Base-by-base conservation (phyloP, 2,888 invertebrate species). In the Orthosia cruda region DNA sequence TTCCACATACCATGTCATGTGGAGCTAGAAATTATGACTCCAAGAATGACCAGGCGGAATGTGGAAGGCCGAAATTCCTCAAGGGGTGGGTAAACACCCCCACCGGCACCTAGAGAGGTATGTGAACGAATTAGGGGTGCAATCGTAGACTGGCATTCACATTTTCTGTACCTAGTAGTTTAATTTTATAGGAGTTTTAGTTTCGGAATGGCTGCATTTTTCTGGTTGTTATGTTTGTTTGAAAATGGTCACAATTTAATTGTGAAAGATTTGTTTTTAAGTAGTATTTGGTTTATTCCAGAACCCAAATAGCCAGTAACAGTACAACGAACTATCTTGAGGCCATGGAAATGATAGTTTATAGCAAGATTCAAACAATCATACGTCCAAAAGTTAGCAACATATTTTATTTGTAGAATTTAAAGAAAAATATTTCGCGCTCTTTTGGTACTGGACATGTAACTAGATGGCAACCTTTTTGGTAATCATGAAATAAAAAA, bases 21-120 rank as follows among this genome's bases (percentile, higher is more conserved):
- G 90, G 84, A 87, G 80, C 88, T 83, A 81, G 87, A 90, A 95
- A 94, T 95, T 95, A 96, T 96, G 95, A 95, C 90, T 94, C 92
- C 71, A 89, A 90, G 94, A 93, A 96, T 96, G 96, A 96, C 96
- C 96, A 95, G 82, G 96, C 95, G 94, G 95, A 95, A 96, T 95
- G 93, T 90, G 87, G 89, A 91, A 93, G 93, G 87, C 91, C 93
- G 85, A 92, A 93, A 95, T 95, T 94, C 94, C 90, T 86, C 82
- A 75, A 77, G 79, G 87, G 87, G 88, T 84, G 82, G 87, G 71
- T 69, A 61, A 72, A 63, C 69, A 3, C 70, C 76, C 78, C 88
- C 80, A 84, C 77, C 71, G 82, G 67, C 85, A 81, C 83, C 91
- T 90, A 87, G 88, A 84, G 90, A 90, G 93, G 94, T 92, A 94